These are phyloP conservation scores for Coelinius sp. DNA, from an alignment of 2,888 invertebrate genomes.

Conservation along the genomic window DNA sequence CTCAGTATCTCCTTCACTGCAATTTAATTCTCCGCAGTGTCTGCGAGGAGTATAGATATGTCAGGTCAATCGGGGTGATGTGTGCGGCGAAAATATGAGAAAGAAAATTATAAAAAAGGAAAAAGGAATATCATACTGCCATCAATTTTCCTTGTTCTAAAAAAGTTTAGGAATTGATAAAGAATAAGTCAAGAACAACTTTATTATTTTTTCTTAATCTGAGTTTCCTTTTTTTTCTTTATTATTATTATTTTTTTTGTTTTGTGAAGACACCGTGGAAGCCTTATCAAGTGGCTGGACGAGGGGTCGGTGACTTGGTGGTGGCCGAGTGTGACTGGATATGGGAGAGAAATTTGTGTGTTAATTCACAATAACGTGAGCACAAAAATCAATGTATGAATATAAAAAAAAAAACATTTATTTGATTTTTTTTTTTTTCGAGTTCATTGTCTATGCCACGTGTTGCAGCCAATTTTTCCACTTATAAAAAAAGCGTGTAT, in stretches of 20 bases:
- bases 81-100: not conserved
- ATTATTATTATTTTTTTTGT: not conserved
- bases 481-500: too few relatives aligned
- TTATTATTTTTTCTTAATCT: not conserved
- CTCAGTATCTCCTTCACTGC: not conserved
- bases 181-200: not conserved
- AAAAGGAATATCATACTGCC: too few relatives aligned
- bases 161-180: not conserved
- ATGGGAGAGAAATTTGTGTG: not conserved
- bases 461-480: too few relatives aligned
- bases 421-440: too few relatives aligned
- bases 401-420: too few relatives aligned
- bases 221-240: not conserved
- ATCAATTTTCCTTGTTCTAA: too few relatives aligned
- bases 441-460: too few relatives aligned
- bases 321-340: not conserved
- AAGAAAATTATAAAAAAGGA: not conserved
- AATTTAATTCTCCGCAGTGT: slow-evolving; percentile 11
- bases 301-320: slow-evolving; percentile 15
- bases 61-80: slow-evolving; percentile 24
- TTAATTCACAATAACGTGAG: not conserved
- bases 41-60: slow-evolving; percentile 4
- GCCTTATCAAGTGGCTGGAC: not conserved
- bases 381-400: too few relatives aligned
- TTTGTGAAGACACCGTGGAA: not conserved